These are phyloP conservation scores for Ageneiosus marmoratus DNA, from an alignment of 2,113 vertebrate genomes.

Conservation along the genomic window DNA sequence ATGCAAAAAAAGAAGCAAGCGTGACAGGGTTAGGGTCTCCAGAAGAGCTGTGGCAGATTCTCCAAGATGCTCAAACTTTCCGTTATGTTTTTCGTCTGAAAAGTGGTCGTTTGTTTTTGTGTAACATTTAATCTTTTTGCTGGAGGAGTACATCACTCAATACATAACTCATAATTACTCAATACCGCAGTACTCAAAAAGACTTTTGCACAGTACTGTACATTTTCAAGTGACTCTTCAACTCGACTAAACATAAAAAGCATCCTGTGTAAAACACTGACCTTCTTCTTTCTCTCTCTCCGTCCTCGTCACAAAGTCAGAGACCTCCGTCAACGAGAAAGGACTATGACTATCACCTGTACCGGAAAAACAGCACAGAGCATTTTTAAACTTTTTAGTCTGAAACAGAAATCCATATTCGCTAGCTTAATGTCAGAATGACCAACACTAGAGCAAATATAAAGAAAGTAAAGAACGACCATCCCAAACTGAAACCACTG, in stretches of 20 bases:
- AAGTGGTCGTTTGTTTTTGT: no score
- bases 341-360: constrained; percentile 63
- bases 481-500: not conserved
- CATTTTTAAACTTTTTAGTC: not conserved
- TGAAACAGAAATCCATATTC: not conserved
- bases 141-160: no score
- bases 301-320: constrained; percentile 74
- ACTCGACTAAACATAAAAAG: not conserved
- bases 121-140: no score
- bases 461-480: not conserved
- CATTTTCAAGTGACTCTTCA: not conserved
- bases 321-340: constrained; percentile 77
- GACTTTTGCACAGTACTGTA: no score
- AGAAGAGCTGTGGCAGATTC: no score
- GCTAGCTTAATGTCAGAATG: no score
- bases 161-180: no score
- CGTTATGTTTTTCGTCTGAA: no score
- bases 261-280: constrained; percentile 49
- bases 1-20: no score
- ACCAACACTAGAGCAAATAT: not conserved
- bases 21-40: no score
- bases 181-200: no score
- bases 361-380: constrained; percentile 59
- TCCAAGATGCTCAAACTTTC: no score
- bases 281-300: constrained; percentile 81